A percentile compares a stretch with the other conserved stretches of the same genome.
These are phyloP conservation scores for Platynereis dumerilii DNA, from an alignment of 2,888 invertebrate genomes.

Conservation along the genomic window DNA sequence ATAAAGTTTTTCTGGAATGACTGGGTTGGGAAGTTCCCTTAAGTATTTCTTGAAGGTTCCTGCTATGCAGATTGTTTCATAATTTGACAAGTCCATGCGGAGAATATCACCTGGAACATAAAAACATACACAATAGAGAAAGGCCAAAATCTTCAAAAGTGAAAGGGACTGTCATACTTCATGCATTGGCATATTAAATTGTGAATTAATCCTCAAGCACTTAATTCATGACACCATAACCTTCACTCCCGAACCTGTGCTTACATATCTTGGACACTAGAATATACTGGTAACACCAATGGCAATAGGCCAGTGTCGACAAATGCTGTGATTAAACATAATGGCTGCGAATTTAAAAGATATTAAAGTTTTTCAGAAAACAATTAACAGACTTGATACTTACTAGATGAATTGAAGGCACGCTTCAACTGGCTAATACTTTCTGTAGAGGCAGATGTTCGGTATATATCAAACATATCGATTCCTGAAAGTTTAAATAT, in stretches of 20 bases:
- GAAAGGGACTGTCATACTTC: no score
- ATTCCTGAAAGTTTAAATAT: slow-evolving; percentile 44
- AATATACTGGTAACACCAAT: no score
- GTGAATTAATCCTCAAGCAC: no score
- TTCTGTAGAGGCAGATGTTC: slow-evolving; percentile 70
- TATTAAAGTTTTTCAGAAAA: no score
- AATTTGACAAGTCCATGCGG: slow-evolving; percentile 47
- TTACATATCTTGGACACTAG: no score
- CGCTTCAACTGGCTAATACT: slow-evolving; percentile 69
- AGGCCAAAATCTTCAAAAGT: no score
- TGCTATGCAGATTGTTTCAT: slow-evolving; percentile 53
- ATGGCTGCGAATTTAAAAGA: no score
- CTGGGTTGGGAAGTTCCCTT: slow-evolving; percentile 76
- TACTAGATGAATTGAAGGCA: slow-evolving; percentile 52
- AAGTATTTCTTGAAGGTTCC: slow-evolving; percentile 73
- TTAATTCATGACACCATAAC: no score
- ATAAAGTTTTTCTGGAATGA: slow-evolving; percentile 78
- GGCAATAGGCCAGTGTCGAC: no score
- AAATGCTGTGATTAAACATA: no score
- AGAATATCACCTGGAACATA: slow-evolving; percentile 43
- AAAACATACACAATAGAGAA: background rate
- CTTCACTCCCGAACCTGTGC: no score
- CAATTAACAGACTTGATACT: slow-evolving; percentile 27
- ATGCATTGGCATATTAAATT: no score
- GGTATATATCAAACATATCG: slow-evolving; percentile 74